phyloP scores from a whole-genome alignment of 2,888 invertebrate genomes.

The Tinea pellionella region DNA sequence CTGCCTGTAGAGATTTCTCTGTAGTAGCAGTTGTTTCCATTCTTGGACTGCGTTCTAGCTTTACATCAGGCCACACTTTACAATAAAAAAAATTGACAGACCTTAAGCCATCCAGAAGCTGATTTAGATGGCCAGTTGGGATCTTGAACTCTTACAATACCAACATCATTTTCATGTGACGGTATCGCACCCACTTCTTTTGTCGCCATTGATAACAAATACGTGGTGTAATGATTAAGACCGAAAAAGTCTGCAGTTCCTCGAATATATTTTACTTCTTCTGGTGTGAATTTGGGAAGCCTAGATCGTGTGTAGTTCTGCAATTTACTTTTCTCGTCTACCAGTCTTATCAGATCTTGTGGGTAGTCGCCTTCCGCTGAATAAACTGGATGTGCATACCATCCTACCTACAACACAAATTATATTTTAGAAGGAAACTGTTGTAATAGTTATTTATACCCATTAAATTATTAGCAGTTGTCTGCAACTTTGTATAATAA shows the following conservation, averaged over 20 bases:
- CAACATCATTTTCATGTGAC: constrained; percentile 72
- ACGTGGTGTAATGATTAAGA: constrained; percentile 61
- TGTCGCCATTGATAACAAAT: constrained; percentile 51
- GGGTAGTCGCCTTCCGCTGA: constrained; percentile 70
- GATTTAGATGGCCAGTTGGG: constrained; percentile 71
- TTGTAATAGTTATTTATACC: too few species aligned
- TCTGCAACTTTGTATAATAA: too few species aligned
- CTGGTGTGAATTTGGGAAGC: constrained; percentile 64
- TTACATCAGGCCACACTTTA: too few species aligned
- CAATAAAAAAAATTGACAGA: constrained; percentile 40
- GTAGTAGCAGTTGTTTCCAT: too few species aligned
- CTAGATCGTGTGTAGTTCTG: constrained; percentile 69
- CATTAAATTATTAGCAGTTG: too few species aligned
- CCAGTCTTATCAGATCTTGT: constrained; percentile 56
- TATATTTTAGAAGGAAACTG: too few species aligned
- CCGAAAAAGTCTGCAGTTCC: constrained; percentile 65
- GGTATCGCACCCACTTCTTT: constrained; percentile 56
- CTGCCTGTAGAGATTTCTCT: too few species aligned
- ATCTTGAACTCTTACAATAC: constrained; percentile 66
- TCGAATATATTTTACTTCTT: constrained; percentile 53
- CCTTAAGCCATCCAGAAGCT: constrained; percentile 72
- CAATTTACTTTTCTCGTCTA: constrained; percentile 60
- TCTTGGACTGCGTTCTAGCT: too few species aligned
- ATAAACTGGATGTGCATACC: constrained; percentile 68
- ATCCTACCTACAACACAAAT: constrained; percentile 46